phyloP scores from a whole-genome alignment of 2,888 invertebrate genomes.

The Nymphalis polychloros region DNA sequence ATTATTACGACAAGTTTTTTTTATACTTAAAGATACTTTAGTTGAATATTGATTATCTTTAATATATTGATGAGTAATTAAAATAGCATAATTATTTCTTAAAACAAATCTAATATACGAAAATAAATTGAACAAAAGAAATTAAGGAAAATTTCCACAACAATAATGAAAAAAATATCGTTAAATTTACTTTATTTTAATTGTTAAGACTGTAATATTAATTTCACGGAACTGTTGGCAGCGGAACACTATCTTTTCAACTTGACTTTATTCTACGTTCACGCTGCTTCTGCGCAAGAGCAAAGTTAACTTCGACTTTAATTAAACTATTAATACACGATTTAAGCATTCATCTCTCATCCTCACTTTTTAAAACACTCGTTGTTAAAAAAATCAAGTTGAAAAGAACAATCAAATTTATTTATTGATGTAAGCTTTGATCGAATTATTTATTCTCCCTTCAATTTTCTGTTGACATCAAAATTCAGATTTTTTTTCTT shows the following conservation, averaged over 20 bases:
- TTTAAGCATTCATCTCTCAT: slow-evolving; percentile 20
- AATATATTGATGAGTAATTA: too few species aligned
- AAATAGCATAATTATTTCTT: too few species aligned
- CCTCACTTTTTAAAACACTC: slow-evolving; percentile 35
- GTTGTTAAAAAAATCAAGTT: slow-evolving; percentile 55
- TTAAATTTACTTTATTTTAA: too few species aligned
- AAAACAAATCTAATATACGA: too few species aligned
- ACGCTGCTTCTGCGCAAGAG: slow-evolving; percentile 33
- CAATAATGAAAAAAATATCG: too few species aligned
- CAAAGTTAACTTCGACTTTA: slow-evolving; percentile 12
- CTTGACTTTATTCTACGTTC: slow-evolving; percentile 51
- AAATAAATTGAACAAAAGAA: too few species aligned
- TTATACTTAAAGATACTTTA: too few species aligned
- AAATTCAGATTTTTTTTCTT: slow-evolving; percentile 42
- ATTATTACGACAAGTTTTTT: neutral
- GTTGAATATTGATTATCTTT: too few species aligned
- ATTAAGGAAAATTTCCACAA: too few species aligned
- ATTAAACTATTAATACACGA: slow-evolving; percentile 17
- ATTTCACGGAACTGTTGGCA: slow-evolving; percentile 61
- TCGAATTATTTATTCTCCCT: slow-evolving; percentile 41
- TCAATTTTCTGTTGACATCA: slow-evolving; percentile 42
- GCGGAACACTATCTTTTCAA: slow-evolving; percentile 65
- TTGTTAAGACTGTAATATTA: neutral
- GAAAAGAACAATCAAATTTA: slow-evolving; percentile 56
- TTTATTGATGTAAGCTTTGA: slow-evolving; percentile 54